Evolutionary conservation across 2,113 vertebrate genomes (phyloP).

Genomic region (Marmota monax): DNA sequence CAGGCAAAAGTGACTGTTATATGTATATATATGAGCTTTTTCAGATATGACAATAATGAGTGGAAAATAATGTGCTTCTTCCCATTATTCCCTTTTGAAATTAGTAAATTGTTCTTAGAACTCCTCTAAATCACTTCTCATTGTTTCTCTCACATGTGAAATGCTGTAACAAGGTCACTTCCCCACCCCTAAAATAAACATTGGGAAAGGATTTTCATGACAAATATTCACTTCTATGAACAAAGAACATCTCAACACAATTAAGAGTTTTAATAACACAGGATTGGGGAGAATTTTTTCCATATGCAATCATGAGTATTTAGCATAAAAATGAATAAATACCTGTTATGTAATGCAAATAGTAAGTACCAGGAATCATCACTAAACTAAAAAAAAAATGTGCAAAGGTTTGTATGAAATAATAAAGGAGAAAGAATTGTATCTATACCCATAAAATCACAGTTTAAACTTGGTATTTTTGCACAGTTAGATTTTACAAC

Average conservation of each 20-base stretch:
- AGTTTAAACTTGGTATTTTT: background rate
- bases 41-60: background rate
- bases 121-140: background rate
- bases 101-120: background rate
- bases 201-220: background rate
- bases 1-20: background rate
- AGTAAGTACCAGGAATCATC: background rate
- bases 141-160: background rate
- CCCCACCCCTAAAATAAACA: background rate
- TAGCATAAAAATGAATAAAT: background rate
- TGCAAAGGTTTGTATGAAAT: background rate
- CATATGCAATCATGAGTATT: background rate
- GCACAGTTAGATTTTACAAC: background rate
- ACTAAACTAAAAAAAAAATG: background rate
- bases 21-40: background rate
- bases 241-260: background rate
- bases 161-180: background rate
- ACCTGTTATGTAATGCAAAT: background rate
- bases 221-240: background rate
- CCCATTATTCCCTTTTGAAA: background rate
- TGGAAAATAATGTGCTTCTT: background rate
- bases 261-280: background rate
- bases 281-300: background rate
- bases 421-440: background rate
- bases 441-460: background rate